phyloP scores from a whole-genome alignment of 2,113 vertebrate genomes.

The Brachypodius melanocephalos region DNA sequence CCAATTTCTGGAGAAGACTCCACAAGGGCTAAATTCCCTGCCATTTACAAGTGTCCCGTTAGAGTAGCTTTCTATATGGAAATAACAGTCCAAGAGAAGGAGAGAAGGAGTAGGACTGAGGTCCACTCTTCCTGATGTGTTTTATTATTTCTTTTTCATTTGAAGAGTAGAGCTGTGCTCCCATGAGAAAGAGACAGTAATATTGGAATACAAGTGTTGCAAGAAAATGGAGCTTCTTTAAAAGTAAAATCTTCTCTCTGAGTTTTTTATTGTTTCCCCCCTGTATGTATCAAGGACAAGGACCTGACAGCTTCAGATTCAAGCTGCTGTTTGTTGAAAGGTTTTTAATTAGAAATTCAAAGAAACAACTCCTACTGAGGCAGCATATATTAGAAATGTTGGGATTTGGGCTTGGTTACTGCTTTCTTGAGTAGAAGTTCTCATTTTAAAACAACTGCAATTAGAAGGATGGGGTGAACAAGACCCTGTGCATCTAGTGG shows the following conservation, averaged over 20 bases:
- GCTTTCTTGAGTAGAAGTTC: conserved; percentile 12
- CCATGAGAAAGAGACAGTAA: conserved; percentile 61
- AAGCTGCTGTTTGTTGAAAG: conserved; percentile 59
- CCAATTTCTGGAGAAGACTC: conserved; percentile 80
- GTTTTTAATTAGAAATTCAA: conserved; percentile 68
- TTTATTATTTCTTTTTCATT: conserved; percentile 79
- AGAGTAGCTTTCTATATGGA: conserved; percentile 79
- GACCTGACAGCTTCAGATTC: conserved; percentile 52
- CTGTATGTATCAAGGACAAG: conserved; percentile 43
- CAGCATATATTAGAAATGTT: conserved; percentile 48
- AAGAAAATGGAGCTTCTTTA: conserved; percentile 64
- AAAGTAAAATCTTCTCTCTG: conserved; percentile 60
- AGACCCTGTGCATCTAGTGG: background rate
- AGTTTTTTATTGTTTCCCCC: background rate
- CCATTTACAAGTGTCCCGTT: conserved; percentile 77
- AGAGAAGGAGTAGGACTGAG: conserved; percentile 70
- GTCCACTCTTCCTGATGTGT: conserved; percentile 68
- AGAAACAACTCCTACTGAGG: conserved; percentile 43
- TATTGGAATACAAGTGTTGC: conserved; percentile 76
- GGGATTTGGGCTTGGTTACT: conserved; percentile 41
- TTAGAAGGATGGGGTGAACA: background rate
- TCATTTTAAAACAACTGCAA: conserved; percentile 41
- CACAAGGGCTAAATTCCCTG: conserved; percentile 73
- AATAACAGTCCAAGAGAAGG: conserved; percentile 77
- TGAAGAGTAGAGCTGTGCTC: conserved; percentile 68